phyloP scores from a whole-genome alignment of 2,888 invertebrate genomes.

The Coenonympha arcania region DNA sequence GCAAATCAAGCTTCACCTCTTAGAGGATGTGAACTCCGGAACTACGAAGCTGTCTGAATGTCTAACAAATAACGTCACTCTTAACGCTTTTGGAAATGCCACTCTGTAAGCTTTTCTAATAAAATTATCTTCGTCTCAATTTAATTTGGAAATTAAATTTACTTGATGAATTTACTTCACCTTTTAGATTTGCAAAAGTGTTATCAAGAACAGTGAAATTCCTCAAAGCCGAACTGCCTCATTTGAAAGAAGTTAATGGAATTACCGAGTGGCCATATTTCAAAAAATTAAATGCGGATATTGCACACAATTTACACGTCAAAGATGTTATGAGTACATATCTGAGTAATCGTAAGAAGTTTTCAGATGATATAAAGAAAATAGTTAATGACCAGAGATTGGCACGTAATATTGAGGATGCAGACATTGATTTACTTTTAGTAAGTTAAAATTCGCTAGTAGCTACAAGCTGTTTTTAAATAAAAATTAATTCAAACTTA shows the following conservation, averaged over 20 bases:
- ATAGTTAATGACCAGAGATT: slow-evolving; percentile 31
- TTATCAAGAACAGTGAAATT: slow-evolving; percentile 44
- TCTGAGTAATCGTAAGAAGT: slow-evolving; percentile 28
- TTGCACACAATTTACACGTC: slow-evolving; percentile 48
- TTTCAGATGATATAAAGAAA: slow-evolving; percentile 31
- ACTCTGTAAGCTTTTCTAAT: slow-evolving; percentile 49
- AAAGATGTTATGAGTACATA: slow-evolving; percentile 39
- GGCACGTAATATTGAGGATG: slow-evolving; percentile 36
- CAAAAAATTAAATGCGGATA: slow-evolving; percentile 36
- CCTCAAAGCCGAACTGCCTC: slow-evolving; percentile 49
- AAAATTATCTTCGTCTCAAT: neutral
- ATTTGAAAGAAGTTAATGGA: slow-evolving; percentile 53
- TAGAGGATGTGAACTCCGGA: slow-evolving; percentile 48
- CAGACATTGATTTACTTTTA: slow-evolving; percentile 45
- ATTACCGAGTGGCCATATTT: slow-evolving; percentile 44
- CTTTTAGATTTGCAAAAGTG: slow-evolving; percentile 47
- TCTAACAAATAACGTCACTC: slow-evolving; percentile 44
- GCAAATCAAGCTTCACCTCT: slow-evolving; percentile 48
- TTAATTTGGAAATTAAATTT: neutral
- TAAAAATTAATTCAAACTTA: neutral
- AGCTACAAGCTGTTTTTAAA: neutral
- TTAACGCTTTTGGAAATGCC: slow-evolving; percentile 50
- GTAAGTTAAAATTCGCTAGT: slow-evolving; percentile 36
- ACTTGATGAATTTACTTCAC: neutral
- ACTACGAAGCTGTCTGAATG: slow-evolving; percentile 49